Evolutionary conservation across 2,888 invertebrate genomes (phyloP).

Genomic region (Xestia ashworthii): DNA sequence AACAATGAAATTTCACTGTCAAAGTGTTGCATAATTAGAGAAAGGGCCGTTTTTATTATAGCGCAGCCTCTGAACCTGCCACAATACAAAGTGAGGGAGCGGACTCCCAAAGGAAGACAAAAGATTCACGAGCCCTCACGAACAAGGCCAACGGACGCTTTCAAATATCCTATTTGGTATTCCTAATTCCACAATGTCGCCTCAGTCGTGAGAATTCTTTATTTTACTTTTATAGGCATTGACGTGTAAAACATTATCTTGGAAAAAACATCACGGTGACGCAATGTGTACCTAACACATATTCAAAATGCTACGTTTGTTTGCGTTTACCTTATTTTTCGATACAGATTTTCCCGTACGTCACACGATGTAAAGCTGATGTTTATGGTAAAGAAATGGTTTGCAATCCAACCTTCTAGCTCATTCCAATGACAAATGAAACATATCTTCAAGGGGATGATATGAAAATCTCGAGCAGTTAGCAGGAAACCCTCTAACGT

Average conservation of each 20-base stretch:
- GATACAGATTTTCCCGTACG: constrained; percentile 46
- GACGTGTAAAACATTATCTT: constrained; percentile 44
- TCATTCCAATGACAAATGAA: constrained; percentile 26
- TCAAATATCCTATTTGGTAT: constrained; percentile 66
- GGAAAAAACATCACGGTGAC: constrained; percentile 42
- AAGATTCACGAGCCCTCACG: constrained; percentile 71
- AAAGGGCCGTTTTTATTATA: constrained; percentile 62
- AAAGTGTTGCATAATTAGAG: constrained; percentile 61
- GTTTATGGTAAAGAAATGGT: constrained; percentile 13
- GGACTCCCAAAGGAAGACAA: constrained; percentile 71
- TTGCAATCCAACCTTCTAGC: constrained; percentile 7
- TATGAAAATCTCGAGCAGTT: constrained; percentile 44
- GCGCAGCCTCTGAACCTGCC: constrained; percentile 60
- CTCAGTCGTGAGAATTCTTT: constrained; percentile 52
- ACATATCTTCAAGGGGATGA: constrained; percentile 19
- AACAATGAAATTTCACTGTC: constrained; percentile 46
- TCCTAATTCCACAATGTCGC: constrained; percentile 54
- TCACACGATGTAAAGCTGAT: not conserved
- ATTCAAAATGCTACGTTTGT: constrained; percentile 22
- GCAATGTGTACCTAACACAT: constrained; percentile 27
- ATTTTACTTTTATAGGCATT: constrained; percentile 54
- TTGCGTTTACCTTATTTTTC: constrained; percentile 17
- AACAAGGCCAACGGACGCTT: constrained; percentile 68
- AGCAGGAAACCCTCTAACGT: constrained; percentile 50
- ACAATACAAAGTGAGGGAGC: constrained; percentile 65